Conservation (phyloP, 2,797 vertebrate species). For the Chromis chromis region DNA sequence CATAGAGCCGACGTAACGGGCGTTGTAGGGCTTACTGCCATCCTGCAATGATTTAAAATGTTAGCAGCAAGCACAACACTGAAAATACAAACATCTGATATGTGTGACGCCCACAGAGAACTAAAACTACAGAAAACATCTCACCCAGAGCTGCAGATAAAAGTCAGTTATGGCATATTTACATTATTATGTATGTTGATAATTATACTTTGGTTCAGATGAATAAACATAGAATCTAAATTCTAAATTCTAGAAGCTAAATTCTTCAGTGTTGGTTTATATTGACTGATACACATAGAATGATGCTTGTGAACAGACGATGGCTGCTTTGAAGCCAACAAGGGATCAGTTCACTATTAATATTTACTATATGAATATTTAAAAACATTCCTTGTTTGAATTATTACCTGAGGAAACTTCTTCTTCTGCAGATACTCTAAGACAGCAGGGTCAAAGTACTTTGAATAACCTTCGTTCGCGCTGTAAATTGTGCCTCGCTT, state of each 20-base stretch:
- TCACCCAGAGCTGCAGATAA: background rate
- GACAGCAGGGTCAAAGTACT: slow-evolving; percentile 89
- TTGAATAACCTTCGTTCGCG: slow-evolving; percentile 95
- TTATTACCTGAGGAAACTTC: slow-evolving; percentile 92
- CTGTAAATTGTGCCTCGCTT: slow-evolving; percentile 95
- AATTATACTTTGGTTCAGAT: background rate
- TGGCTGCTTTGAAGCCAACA: background rate
- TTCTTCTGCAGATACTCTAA: slow-evolving; percentile 93
- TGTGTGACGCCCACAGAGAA: no score
- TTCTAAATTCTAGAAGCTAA: no score
- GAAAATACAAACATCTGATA: no score
- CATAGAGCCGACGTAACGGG: slow-evolving; percentile 97
- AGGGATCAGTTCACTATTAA: background rate
- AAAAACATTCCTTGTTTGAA: background rate
- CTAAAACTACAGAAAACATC: background rate
- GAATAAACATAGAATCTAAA: no score
- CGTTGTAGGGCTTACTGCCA: slow-evolving; percentile 89
- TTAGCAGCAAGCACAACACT: no score
- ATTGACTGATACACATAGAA: no score
- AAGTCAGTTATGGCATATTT: background rate
- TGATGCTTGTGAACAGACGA: no score
- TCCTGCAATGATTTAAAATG: slow-evolving; percentile 80
- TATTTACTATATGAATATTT: background rate
- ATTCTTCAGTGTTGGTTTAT: no score
- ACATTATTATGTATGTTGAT: background rate